These are phyloP conservation scores for Eurytoma californica DNA, from an alignment of 2,888 invertebrate species.

Conservation along the genomic window DNA sequence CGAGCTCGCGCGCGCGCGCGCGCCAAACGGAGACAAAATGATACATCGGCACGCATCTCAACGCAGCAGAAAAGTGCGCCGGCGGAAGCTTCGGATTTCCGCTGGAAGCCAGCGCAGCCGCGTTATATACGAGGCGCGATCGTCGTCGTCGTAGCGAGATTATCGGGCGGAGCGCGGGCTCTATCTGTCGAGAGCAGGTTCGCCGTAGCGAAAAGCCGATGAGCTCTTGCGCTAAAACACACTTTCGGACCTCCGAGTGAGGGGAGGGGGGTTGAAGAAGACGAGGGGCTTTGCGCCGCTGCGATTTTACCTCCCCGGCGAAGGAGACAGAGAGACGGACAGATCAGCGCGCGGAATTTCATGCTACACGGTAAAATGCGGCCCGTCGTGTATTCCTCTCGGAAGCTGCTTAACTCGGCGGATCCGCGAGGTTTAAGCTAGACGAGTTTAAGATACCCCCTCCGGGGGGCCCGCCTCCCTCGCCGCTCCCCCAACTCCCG, in stretches of 20 bases:
- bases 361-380: slow-evolving; percentile 59
- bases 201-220: slow-evolving; percentile 54
- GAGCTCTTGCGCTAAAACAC: slow-evolving; percentile 28
- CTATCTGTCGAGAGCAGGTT: slow-evolving; percentile 43
- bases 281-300: slow-evolving; percentile 7
- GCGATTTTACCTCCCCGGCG: slow-evolving; percentile 49
- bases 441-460: slow-evolving; percentile 56
- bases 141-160: slow-evolving; percentile 25
- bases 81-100: slow-evolving; percentile 32
- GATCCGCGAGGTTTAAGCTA: slow-evolving; percentile 60
- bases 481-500: background rate
- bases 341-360: slow-evolving; percentile 52
- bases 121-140: slow-evolving; percentile 3
- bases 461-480: background rate
- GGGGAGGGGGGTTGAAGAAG: too few species aligned
- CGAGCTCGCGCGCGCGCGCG: too few species aligned
- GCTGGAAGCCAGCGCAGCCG: background rate
- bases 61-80: background rate
- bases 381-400: slow-evolving; percentile 55
- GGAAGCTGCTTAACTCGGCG: slow-evolving; percentile 64
- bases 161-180: slow-evolving; percentile 18
- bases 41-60: slow-evolving; percentile 31
- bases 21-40: slow-evolving; percentile 18
- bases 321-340: slow-evolving; percentile 28
- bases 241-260: slow-evolving; percentile 6